Percentiles rank a stretch among this genome's conserved stretches.
Evolutionary conservation across 1,140 invertebrate species (phyloP).

Genomic region (Amyelois transitella): DNA sequence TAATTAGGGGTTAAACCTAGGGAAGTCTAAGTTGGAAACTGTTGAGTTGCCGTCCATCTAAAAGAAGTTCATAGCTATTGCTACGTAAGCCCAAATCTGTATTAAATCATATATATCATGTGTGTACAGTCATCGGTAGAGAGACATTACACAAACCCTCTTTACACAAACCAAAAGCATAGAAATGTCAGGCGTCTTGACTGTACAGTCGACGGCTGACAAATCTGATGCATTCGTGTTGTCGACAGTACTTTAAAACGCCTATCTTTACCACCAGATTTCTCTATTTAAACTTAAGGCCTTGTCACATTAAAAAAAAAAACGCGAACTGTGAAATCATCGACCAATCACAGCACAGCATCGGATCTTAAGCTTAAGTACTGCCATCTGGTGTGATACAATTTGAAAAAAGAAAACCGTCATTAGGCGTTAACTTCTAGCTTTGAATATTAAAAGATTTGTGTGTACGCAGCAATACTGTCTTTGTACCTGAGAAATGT

Average conservation of each 20-base stretch:
- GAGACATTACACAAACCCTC: neutral
- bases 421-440: too few relatives aligned
- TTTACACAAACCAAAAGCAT: neutral
- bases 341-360: neutral
- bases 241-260: neutral
- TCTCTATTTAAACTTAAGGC: neutral
- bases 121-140: neutral
- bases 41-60: too few relatives aligned
- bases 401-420: too few relatives aligned
- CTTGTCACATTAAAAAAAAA: neutral
- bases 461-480: slow-evolving; percentile 79
- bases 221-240: neutral
- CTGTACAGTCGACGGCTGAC: too few relatives aligned
- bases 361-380: too few relatives aligned
- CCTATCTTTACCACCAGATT: neutral
- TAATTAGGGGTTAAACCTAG: too few relatives aligned
- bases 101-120: neutral
- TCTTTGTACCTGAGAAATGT: slow-evolving; percentile 83
- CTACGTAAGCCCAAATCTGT: too few relatives aligned
- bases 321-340: neutral
- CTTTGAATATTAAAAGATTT: slow-evolving; percentile 5
- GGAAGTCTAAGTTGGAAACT: too few relatives aligned
- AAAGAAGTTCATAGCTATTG: too few relatives aligned
- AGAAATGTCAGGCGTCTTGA: neutral
- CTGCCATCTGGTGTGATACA: too few relatives aligned